These are phyloP conservation scores for Drosophila seclusa DNA, from an alignment of 2,888 invertebrate species.

Conservation along the genomic window DNA sequence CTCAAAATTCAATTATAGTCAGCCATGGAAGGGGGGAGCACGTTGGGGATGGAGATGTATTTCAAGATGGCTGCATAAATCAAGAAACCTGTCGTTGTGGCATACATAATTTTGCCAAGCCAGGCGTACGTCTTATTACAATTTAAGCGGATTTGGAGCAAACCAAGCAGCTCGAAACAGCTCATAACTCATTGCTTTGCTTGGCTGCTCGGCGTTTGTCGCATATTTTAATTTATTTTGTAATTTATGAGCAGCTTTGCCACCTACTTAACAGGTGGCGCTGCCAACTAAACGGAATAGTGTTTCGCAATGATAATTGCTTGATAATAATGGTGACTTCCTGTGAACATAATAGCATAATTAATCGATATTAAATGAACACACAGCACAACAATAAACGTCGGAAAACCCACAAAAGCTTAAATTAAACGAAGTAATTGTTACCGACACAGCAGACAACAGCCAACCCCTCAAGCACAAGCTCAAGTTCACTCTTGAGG, in stretches of 20 bases:
- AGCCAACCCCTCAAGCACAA: constrained; percentile 18
- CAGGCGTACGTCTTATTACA: constrained; percentile 65
- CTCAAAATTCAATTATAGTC: constrained; percentile 75
- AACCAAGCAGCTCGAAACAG: constrained; percentile 25
- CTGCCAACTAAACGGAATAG: constrained; percentile 55
- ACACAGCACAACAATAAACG: constrained; percentile 49
- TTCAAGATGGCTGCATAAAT: constrained; percentile 59
- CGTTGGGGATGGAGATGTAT: constrained; percentile 17
- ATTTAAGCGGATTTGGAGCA: constrained; percentile 71
- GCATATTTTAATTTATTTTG: constrained; percentile 77
- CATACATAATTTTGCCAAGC: constrained; percentile 65
- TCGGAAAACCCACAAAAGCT: constrained; percentile 75
- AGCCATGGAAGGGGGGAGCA: not conserved
- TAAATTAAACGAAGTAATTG: constrained; percentile 80
- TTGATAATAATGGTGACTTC: constrained; percentile 62
- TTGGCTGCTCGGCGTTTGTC: constrained; percentile 58
- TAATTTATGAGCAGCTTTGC: constrained; percentile 72
- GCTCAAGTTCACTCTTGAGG: constrained; percentile 32
- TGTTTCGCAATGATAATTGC: constrained; percentile 50
- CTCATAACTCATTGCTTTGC: constrained; percentile 68
- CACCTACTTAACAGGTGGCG: constrained; percentile 34
- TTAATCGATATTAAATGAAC: constrained; percentile 80
- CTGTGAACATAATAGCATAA: constrained; percentile 70
- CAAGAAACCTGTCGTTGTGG: constrained; percentile 52
- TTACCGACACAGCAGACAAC: constrained; percentile 61